Percentiles rank a stretch among this genome's conserved stretches.
Evolutionary conservation across 2,797 vertebrate genomes (phyloP).

Genomic region (Pelochelys cantorii): DNA sequence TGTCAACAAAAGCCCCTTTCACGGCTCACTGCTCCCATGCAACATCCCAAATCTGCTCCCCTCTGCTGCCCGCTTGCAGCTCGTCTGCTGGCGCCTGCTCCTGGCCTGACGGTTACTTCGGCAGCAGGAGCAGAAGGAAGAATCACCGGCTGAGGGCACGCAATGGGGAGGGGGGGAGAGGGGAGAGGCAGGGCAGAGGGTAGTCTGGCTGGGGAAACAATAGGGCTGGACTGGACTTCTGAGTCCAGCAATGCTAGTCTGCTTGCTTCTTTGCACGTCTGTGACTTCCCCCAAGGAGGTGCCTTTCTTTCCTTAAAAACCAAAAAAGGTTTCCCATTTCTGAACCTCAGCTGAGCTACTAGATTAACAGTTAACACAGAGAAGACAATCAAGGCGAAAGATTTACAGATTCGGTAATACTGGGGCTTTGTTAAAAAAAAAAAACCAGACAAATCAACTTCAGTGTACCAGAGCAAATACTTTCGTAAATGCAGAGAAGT

Average conservation of each 20-base stretch:
- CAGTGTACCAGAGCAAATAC: not conserved
- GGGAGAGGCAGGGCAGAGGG: not conserved
- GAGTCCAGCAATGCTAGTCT: not conserved
- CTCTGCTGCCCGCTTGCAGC: constrained; percentile 29
- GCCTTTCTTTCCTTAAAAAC: not conserved
- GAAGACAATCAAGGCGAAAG: not conserved
- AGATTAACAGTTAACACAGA: not conserved
- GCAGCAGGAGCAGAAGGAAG: constrained; percentile 1
- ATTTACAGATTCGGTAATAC: not conserved
- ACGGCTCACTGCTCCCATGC: constrained; percentile 79
- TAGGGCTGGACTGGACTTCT: not conserved
- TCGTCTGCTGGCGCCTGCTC: constrained; percentile 18
- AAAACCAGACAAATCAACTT: not conserved
- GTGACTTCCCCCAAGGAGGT: not conserved
- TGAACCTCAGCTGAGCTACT: not conserved
- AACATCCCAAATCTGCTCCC: constrained; percentile 79
- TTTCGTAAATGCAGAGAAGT: not conserved
- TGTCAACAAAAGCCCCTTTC: constrained; percentile 83
- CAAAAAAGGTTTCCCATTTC: not conserved
- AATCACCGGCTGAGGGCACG: not conserved
- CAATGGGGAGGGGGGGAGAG: not conserved
- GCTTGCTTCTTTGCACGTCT: not conserved
- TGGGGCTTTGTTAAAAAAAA: not conserved
- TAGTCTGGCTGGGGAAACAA: not conserved
- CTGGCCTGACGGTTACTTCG: constrained; percentile 26